Evolutionary conservation across 2,113 vertebrate genomes (phyloP).

Genomic region (Podarcis muralis): DNA sequence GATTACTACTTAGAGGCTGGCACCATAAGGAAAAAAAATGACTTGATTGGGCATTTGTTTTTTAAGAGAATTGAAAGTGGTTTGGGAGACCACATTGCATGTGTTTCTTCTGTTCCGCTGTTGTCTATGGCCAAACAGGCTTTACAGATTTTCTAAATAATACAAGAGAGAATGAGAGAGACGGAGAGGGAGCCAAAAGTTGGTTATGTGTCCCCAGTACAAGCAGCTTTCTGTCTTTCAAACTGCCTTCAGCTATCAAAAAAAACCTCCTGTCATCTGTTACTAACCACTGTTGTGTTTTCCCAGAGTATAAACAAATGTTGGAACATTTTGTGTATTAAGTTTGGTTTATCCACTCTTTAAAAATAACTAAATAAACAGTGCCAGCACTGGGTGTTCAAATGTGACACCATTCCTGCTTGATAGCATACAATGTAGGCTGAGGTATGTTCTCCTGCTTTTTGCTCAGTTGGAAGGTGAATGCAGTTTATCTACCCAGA

Average conservation of each 20-base stretch:
- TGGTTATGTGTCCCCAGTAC: not conserved
- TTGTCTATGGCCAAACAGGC: not conserved
- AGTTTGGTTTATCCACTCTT: not conserved
- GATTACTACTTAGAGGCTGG: not conserved
- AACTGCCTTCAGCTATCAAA: not conserved
- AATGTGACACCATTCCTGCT: not conserved
- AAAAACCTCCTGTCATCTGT: not conserved
- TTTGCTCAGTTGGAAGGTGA: constrained; percentile 14
- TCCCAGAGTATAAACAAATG: not conserved
- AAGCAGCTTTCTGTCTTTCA: not conserved
- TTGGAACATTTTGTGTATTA: too few species aligned
- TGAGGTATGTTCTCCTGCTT: not conserved
- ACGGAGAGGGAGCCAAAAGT: not conserved
- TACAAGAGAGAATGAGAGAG: not conserved
- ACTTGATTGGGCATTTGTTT: not conserved
- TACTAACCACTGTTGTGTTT: not conserved
- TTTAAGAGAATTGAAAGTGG: not conserved
- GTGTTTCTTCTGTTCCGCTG: not conserved
- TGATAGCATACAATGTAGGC: not conserved
- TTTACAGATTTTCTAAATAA: not conserved
- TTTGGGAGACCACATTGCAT: not conserved
- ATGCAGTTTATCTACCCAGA: constrained; percentile 30
- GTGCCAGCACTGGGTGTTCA: not conserved
- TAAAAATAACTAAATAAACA: not conserved
- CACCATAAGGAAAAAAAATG: not conserved